These are phyloP conservation scores for Tyrannus savana DNA, from an alignment of 2,113 vertebrate species.

Conservation along the genomic window DNA sequence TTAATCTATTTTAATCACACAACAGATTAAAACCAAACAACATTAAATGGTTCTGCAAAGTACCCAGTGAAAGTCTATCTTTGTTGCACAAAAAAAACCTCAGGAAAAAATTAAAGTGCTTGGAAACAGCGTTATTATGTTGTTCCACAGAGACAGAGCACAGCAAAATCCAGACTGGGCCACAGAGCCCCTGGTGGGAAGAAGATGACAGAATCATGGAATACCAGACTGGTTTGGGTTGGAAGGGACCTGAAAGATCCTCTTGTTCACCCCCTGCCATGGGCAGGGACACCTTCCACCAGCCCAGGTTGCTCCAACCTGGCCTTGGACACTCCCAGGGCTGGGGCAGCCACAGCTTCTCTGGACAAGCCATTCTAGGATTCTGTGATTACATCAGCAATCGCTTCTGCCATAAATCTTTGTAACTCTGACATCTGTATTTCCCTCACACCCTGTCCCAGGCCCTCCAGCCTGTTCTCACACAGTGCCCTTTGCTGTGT, in stretches of 20 bases:
- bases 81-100: not conserved
- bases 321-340: not conserved
- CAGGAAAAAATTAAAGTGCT: not conserved
- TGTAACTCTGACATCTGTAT: not conserved
- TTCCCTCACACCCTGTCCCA: not conserved
- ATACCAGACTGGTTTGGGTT: not conserved
- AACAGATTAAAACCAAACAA: slow-evolving; percentile 63
- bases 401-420: not conserved
- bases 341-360: not conserved
- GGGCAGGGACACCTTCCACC: not conserved
- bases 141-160: not conserved
- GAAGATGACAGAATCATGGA: not conserved
- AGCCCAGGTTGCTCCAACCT: not conserved
- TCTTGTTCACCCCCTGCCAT: not conserved
- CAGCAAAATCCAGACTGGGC: not conserved
- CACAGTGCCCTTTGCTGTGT: accelerated
- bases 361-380: not conserved
- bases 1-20: slow-evolving; percentile 69
- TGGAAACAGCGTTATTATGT: not conserved
- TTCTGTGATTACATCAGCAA: not conserved
- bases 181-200: not conserved
- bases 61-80: not conserved
- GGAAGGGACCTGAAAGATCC: not conserved
- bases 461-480: not conserved
- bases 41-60: slow-evolving; percentile 30